A percentile compares a stretch with the other conserved stretches of the same genome.
phyloP scores from a whole-genome alignment of 2,113 vertebrate genomes.

The Cygnus atratus region DNA sequence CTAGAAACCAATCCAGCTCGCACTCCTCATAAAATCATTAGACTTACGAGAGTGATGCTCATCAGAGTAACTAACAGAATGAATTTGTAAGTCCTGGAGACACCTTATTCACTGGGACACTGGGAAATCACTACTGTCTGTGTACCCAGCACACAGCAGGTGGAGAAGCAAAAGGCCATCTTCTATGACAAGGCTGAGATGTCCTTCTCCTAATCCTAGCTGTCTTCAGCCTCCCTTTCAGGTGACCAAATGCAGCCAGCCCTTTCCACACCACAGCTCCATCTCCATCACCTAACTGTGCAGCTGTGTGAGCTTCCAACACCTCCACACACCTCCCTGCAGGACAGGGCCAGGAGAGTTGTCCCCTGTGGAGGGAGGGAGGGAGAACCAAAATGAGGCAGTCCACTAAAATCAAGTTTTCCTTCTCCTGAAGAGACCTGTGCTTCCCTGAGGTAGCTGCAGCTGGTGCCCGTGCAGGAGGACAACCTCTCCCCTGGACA shows the following conservation, averaged over 20 bases:
- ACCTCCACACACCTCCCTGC: not conserved
- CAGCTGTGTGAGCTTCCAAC: not conserved
- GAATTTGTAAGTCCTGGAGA: not conserved
- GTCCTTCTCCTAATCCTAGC: not conserved
- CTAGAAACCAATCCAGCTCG: not conserved
- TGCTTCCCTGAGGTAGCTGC: accelerated
- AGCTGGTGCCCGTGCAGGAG: accelerated
- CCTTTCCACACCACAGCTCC: accelerated
- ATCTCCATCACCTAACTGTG: not conserved
- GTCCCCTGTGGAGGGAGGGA: accelerated
- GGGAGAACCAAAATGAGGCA: not conserved
- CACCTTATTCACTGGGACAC: not conserved
- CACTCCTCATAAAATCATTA: not conserved
- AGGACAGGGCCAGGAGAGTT: not conserved
- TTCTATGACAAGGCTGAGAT: not conserved
- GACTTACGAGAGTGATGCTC: not conserved
- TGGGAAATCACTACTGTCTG: accelerated
- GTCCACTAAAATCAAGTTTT: not conserved
- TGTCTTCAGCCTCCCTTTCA: not conserved
- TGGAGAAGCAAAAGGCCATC: too few relatives aligned
- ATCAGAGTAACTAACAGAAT: not conserved
- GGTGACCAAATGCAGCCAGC: not conserved
- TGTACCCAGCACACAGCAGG: not conserved
- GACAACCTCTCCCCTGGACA: not conserved
- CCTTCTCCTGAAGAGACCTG: not conserved